phyloP scores from a whole-genome alignment of 1,140 invertebrate species.

The Bathynomus jamesi region DNA sequence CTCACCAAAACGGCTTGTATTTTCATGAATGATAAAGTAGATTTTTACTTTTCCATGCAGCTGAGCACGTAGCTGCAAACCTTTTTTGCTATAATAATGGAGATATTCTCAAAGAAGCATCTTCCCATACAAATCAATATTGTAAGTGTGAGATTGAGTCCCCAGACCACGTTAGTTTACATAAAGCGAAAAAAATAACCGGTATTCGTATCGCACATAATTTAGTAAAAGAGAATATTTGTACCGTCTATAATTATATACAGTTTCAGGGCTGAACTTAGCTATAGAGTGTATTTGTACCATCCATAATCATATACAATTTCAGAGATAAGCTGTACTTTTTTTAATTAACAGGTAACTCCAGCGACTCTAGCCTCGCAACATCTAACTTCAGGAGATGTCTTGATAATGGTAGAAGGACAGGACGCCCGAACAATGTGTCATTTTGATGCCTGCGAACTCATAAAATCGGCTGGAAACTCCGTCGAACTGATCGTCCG shows the following conservation, averaged over 20 bases:
- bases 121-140: too few relatives aligned
- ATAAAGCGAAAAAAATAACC: too few relatives aligned
- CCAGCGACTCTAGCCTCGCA: conserved; percentile 37
- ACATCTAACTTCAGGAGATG: conserved; percentile 38
- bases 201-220: too few relatives aligned
- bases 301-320: neutral
- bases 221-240: neutral
- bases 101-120: too few relatives aligned
- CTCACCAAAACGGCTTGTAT: too few relatives aligned
- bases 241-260: neutral
- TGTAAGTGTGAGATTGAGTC: too few relatives aligned
- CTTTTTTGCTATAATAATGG: too few relatives aligned
- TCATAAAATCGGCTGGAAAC: conserved; percentile 37
- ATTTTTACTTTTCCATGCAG: too few relatives aligned
- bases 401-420: conserved; percentile 38
- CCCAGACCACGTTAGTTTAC: too few relatives aligned
- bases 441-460: conserved; percentile 36
- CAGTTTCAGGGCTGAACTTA: neutral
- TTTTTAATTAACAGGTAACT: conserved; percentile 29
- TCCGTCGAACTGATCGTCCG: conserved; percentile 37
- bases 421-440: conserved; percentile 35
- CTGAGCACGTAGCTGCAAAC: too few relatives aligned
- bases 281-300: neutral
- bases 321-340: neutral
- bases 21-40: too few relatives aligned